Evolutionary conservation across 2,888 invertebrate species (phyloP).

Genomic region (Megamerina dolium): DNA sequence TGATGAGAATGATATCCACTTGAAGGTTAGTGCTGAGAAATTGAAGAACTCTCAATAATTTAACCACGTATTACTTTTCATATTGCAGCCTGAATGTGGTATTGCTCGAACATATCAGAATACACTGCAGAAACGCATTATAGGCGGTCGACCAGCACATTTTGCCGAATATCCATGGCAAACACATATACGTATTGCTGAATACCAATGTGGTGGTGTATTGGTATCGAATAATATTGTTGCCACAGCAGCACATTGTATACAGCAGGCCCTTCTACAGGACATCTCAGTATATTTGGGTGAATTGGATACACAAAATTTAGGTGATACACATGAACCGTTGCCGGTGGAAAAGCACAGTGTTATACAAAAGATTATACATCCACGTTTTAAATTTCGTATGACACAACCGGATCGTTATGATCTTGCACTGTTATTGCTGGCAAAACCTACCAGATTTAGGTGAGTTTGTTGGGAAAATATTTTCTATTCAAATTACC

Average conservation of each 20-base stretch:
- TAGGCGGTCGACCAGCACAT: conserved; percentile 71
- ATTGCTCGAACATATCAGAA: conserved; percentile 54
- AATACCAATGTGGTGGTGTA: conserved; percentile 79
- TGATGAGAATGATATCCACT: conserved; percentile 41
- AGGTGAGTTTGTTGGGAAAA: conserved; percentile 26
- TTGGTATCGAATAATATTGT: conserved; percentile 66
- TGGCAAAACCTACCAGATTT: conserved; percentile 60
- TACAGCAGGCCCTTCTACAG: conserved; percentile 65
- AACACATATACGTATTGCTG: conserved; percentile 74
- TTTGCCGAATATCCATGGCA: conserved; percentile 79
- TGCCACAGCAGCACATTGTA: conserved; percentile 79
- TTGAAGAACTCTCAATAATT: too few species aligned
- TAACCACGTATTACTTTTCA: neutral
- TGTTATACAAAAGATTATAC: conserved; percentile 68
- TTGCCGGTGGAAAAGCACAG: conserved; percentile 62
- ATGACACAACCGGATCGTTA: conserved; percentile 78
- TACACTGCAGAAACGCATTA: conserved; percentile 66
- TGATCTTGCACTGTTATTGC: conserved; percentile 68
- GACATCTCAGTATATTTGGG: conserved; percentile 75
- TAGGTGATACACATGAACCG: conserved; percentile 57
- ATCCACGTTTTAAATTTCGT: conserved; percentile 74
- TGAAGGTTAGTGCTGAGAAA: conserved; percentile 23
- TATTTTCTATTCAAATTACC: neutral
- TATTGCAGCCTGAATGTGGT: conserved; percentile 58
- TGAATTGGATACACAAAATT: conserved; percentile 71